Conservation (phyloP, 2,888 invertebrate genomes). For the Meliscaeva auricollis region DNA sequence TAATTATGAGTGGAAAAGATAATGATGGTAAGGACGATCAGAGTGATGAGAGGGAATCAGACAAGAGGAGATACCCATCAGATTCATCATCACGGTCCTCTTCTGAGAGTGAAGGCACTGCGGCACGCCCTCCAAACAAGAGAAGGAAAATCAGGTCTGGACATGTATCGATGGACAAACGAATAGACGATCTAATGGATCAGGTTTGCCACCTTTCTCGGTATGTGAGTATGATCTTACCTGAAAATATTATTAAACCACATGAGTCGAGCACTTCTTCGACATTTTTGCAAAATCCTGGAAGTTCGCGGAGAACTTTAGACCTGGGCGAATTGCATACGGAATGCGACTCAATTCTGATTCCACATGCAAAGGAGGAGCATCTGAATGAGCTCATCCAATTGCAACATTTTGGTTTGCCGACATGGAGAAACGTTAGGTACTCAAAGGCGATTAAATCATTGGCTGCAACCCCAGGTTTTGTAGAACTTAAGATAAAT, state of each 20-base stretch:
- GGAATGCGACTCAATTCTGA: slow-evolving; percentile 1
- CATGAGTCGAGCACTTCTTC: slow-evolving; percentile 20
- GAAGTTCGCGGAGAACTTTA: slow-evolving; percentile 16
- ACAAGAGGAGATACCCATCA: not conserved
- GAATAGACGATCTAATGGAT: not conserved
- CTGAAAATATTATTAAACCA: not conserved
- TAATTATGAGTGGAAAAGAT: not conserved
- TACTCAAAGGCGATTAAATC: slow-evolving; percentile 35
- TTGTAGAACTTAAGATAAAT: too few relatives aligned
- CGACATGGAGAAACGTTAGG: slow-evolving; percentile 29
- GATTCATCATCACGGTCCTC: not conserved
- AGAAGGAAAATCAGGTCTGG: slow-evolving; percentile 15
- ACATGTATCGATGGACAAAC: not conserved
- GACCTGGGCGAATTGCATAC: slow-evolving; percentile 4
- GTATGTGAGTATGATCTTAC: slow-evolving; percentile 2
- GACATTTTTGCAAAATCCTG: slow-evolving; percentile 18
- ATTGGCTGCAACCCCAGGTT: too few relatives aligned
- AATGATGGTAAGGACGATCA: not conserved
- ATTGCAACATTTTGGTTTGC: not conserved
- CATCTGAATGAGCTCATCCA: too few relatives aligned
- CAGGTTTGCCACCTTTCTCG: not conserved
- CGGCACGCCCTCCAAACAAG: slow-evolving; percentile 6
- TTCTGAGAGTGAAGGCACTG: not conserved
- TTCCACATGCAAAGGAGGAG: not conserved
- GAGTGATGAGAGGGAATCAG: not conserved